phyloP scores from a whole-genome alignment of 2,113 vertebrate species.

The Scytalopus superciliaris region DNA sequence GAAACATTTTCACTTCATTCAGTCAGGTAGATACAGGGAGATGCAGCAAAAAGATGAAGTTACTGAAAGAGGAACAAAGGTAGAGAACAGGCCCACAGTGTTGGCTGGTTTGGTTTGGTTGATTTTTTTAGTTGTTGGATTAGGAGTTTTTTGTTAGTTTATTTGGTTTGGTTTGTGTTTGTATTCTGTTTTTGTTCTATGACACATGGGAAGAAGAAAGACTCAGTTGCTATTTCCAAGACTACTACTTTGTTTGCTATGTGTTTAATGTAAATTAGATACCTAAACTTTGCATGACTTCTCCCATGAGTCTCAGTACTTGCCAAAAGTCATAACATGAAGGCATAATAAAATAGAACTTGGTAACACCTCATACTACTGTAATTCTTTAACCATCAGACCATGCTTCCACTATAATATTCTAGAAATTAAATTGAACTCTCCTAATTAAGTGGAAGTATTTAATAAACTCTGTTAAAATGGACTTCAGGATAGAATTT shows the following conservation, averaged over 20 bases:
- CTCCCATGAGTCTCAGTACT: neutral
- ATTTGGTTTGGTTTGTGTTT: neutral
- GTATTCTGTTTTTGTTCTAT: neutral
- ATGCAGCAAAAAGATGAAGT: neutral
- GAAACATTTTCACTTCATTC: neutral
- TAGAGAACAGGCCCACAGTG: neutral
- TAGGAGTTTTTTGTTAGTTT: accelerated
- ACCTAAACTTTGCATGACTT: neutral
- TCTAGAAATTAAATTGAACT: constrained; percentile 8
- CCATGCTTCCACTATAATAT: neutral
- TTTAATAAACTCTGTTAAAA: constrained; percentile 26
- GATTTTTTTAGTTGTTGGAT: neutral
- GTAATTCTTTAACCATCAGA: neutral
- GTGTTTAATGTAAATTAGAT: neutral
- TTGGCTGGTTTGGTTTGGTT: neutral
- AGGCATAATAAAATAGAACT: neutral
- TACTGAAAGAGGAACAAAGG: neutral
- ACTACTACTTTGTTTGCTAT: neutral
- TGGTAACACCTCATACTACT: neutral
- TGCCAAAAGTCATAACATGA: neutral
- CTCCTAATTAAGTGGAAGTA: constrained; percentile 14
- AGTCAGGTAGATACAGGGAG: neutral
- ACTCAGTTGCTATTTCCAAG: neutral
- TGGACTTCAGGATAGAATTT: neutral
- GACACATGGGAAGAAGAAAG: neutral